phyloP scores from a whole-genome alignment of 2,113 vertebrate genomes.

The Pterocles orientalis region DNA sequence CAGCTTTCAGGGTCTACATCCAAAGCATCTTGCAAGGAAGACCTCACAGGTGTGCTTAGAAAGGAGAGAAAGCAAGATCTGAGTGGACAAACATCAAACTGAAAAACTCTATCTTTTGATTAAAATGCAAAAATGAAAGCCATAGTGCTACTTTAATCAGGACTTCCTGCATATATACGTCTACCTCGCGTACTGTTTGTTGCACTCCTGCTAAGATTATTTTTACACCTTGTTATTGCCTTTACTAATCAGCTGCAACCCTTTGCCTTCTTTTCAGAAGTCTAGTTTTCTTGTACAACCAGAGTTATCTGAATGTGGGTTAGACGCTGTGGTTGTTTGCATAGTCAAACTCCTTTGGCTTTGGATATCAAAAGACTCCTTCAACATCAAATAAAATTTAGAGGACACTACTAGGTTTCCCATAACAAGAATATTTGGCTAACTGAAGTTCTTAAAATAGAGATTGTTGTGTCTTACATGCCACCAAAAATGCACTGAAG shows the following conservation, averaged over 20 bases:
- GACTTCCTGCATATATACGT: slow-evolving; percentile 69
- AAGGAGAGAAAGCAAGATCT: slow-evolving; percentile 41
- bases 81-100: background rate
- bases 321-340: slow-evolving; percentile 1
- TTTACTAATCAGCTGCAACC: slow-evolving; percentile 62
- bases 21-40: slow-evolving; percentile 58
- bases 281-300: slow-evolving; percentile 41
- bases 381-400: background rate
- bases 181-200: slow-evolving; percentile 77
- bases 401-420: background rate
- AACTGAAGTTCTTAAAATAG: slow-evolving; percentile 25
- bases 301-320: slow-evolving; percentile 37
- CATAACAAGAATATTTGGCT: background rate
- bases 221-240: slow-evolving; percentile 66
- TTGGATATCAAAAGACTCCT: background rate
- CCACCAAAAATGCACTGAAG: slow-evolving; percentile 46
- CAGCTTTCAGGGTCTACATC: slow-evolving; percentile 49
- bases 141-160: slow-evolving; percentile 70
- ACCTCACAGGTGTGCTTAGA: slow-evolving; percentile 54
- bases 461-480: slow-evolving; percentile 25
- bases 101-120: background rate
- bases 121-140: slow-evolving; percentile 67
- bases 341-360: background rate
- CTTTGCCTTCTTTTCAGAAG: slow-evolving; percentile 26
- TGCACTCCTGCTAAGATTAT: slow-evolving; percentile 74